These are phyloP conservation scores for Pachyseris speciosa DNA, from an alignment of 64 coral and sea anemone genomes.

Conservation along the genomic window DNA sequence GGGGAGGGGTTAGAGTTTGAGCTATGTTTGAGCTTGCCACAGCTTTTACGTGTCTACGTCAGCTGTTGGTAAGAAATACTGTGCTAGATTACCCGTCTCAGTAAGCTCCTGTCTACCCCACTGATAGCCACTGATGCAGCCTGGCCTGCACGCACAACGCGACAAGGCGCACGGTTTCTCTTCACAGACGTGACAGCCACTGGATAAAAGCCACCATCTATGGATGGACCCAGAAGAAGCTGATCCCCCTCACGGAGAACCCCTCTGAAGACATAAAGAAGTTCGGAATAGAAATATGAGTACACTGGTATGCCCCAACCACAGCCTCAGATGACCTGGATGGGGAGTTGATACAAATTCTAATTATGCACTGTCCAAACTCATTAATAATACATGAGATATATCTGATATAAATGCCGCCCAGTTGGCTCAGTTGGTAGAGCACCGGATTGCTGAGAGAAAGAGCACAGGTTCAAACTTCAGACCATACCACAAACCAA, in stretches of 20 bases:
- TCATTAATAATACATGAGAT: too few relatives aligned
- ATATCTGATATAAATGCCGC: too few relatives aligned
- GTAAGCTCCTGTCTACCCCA: constrained; percentile 75
- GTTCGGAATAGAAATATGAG: not conserved
- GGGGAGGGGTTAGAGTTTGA: too few relatives aligned
- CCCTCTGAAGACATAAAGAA: constrained; percentile 62
- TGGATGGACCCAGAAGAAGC: constrained; percentile 81
- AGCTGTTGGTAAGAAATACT: not conserved
- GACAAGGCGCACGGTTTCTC: constrained; percentile 91
- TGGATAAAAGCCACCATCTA: constrained; percentile 72
- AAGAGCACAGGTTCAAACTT: too few relatives aligned
- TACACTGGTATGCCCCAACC: not conserved
- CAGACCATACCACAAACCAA: too few relatives aligned
- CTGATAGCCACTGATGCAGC: constrained; percentile 87
- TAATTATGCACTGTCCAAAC: too few relatives aligned
- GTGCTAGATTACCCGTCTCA: constrained; percentile 81
- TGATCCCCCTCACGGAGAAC: constrained; percentile 90
- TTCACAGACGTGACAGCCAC: constrained; percentile 85
- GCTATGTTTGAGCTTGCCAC: too few relatives aligned
- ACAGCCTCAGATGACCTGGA: too few relatives aligned
- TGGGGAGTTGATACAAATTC: too few relatives aligned
- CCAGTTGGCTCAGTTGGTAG: too few relatives aligned
- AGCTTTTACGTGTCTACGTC: too few relatives aligned
- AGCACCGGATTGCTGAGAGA: too few relatives aligned
- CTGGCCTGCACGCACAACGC: constrained; percentile 85